Conservation (phyloP, 2,113 vertebrate species). For the Scartelaos histophorus region DNA sequence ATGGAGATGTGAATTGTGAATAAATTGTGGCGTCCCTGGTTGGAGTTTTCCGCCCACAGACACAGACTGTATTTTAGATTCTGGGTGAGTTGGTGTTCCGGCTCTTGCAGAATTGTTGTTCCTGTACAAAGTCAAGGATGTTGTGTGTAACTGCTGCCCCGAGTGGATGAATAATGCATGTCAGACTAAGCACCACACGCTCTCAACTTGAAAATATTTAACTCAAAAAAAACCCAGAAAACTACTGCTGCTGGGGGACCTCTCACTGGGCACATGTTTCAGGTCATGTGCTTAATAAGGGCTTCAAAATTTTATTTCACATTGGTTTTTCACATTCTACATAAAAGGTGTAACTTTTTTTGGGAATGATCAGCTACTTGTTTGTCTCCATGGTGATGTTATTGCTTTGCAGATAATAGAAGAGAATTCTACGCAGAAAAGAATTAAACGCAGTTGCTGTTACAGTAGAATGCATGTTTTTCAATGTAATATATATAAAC, state of each 20-base stretch:
- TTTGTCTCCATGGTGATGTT: no score
- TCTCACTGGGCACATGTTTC: no score
- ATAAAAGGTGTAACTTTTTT: no score
- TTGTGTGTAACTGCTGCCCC: constrained; percentile 10
- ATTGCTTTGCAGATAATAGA: no score
- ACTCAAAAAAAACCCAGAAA: constrained; percentile 3
- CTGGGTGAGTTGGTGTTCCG: constrained; percentile 16
- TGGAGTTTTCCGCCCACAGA: background rate
- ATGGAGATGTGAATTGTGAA: background rate
- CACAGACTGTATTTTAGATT: constrained; percentile 8
- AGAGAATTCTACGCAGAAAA: no score
- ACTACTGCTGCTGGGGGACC: background rate
- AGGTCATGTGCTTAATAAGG: no score
- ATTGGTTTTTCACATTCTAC: no score
- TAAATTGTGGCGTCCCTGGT: background rate
- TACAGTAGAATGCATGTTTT: no score
- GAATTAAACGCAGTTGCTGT: no score
- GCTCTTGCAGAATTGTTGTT: constrained; percentile 10
- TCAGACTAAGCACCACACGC: constrained; percentile 25
- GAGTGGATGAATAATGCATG: constrained; percentile 29
- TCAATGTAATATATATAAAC: no score
- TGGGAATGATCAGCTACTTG: no score
- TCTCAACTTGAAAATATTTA: constrained; percentile 15
- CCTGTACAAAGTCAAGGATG: constrained; percentile 11
- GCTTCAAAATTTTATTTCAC: no score